A percentile compares a stretch with the other conserved stretches of the same genome.
Evolutionary conservation across 23 tunicate genomes (phyloP).

Genomic region (Corella eumyota): DNA sequence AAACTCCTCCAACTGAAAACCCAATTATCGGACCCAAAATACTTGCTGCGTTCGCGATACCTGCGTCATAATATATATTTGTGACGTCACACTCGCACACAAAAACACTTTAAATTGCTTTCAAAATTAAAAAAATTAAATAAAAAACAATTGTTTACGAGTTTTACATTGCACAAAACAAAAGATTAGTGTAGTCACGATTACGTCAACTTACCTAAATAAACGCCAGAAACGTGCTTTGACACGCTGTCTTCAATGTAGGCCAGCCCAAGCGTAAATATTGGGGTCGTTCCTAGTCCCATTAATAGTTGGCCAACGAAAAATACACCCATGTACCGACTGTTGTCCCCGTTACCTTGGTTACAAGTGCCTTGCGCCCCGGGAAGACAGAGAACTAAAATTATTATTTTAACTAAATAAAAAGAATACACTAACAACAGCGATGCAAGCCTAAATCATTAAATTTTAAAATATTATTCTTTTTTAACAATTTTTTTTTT

Average conservation of each 20-base stretch:
- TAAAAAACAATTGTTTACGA: background rate
- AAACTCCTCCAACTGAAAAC: constrained; percentile 36
- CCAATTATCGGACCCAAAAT: constrained; percentile 49
- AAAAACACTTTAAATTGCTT: no score
- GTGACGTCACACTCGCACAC: no score
- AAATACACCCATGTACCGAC: constrained; percentile 20
- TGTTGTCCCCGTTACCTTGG: background rate
- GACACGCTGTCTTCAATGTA: constrained; percentile 61
- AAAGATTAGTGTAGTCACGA: no score
- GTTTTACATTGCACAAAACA: background rate
- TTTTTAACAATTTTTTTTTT: no score
- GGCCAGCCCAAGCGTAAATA: constrained; percentile 55
- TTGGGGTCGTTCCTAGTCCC: constrained; percentile 63
- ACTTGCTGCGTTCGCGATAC: constrained; percentile 39
- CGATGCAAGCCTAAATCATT: no score
- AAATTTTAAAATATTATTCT: no score
- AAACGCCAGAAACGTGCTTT: constrained; percentile 28
- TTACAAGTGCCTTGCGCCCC: no score
- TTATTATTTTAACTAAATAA: no score
- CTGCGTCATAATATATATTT: no score
- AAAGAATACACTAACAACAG: no score
- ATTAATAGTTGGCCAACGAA: constrained; percentile 39
- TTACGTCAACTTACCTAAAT: constrained; percentile 56
- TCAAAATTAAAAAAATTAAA: background rate
- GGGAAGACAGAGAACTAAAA: no score